Base-by-base conservation (phyloP, 2,888 invertebrate species). In the Proisotoma minuta region DNA sequence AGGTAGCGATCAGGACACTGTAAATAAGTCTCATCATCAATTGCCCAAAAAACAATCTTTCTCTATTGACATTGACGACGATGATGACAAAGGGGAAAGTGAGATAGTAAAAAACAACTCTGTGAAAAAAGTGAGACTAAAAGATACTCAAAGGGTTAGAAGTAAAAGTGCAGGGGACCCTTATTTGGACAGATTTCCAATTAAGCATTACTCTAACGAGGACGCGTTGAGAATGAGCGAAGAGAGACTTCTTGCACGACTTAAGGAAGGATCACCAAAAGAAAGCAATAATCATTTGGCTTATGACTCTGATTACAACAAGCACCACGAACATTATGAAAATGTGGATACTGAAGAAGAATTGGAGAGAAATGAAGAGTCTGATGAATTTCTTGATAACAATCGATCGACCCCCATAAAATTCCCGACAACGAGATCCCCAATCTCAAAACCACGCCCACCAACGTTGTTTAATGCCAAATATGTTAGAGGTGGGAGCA, bases 191-290 rank as follows among this genome's bases (percentile, higher is more conserved):
- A 5, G 4, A 4, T 43, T 43, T n/a, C 43, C 43, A 5, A 43
- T 20, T 4, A 43, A 43, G 43, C 43, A 43, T 43, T 43, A 43
- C 20, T 43, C 50, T 3, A 54, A n/a, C 22, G 53, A 54, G 4
- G 53, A 54, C 3, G 34, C 27, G 12, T 39, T 54, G 12, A 54
- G 53, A 58, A 64, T 64, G 60, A 60, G 64, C 23, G 64, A 64
- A 43, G 64, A 64, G 27, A 60, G 60, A 27, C 23, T 64, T 15
- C 27, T 64, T 12, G 52, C 57, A 27, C 47, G 57, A 34, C 29
- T 64, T 20, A 51, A 60, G 34, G 60, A 63, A 47, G n/a, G n/a
- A n/a, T n/a, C n/a, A n/a, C 51, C 26, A 4, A 4, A 27, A 12
- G 34, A 34, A 8, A 20, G 43, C 5, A 18, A 15, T 15, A 20